Evolutionary conservation across 2,888 invertebrate species (phyloP), one percentile per base, ranked within the genome.

Genomic region (Papilio gigon): DNA sequence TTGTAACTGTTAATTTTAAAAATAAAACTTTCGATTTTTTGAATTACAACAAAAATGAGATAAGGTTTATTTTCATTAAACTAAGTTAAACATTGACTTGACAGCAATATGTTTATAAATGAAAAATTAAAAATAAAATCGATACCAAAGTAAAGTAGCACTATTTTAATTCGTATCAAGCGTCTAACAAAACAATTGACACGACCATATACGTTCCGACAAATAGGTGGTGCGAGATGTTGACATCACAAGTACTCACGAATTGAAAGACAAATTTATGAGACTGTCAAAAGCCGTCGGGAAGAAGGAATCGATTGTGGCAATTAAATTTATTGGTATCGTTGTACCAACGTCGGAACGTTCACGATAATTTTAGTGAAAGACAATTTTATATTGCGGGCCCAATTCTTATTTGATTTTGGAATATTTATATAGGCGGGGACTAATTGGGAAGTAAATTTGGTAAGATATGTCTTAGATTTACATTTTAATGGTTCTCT

Each of bases 231-330:
- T 72, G 70, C 68, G 70, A 71, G 72, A 70, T 67, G 62, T 71
- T 71, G 71, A 72, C 72, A 71, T 71, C 68, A 22, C 65, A 65
- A 65, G 65, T 70, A 67, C 68, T 44, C 53, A 65, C 70, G 70
- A 72, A 72, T 68, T 71, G 71, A 65, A 68, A 71, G 70, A 72
- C 72, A 72, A 71, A 72, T 72, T 72, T 72, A 72, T 67, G 71
- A 71, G 68, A 5, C 42, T 53, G 64, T 69, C 65, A 69, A 65
- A 69, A 53, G 65, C 65, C 44, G 30, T 56, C 61, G 47, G 60
- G 12, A 61, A 65, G 33, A 53, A 56, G 37, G 69, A 35, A 69
- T 69, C 61, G 69, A 69, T 69, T 65, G 65, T 60, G 25, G 69
- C 61, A 69, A 69, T 69, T 69, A 69, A 69, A 62, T 65, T 65